phyloP scores from a whole-genome alignment of 2,888 invertebrate genomes.

The Yponomeuta evonymella region DNA sequence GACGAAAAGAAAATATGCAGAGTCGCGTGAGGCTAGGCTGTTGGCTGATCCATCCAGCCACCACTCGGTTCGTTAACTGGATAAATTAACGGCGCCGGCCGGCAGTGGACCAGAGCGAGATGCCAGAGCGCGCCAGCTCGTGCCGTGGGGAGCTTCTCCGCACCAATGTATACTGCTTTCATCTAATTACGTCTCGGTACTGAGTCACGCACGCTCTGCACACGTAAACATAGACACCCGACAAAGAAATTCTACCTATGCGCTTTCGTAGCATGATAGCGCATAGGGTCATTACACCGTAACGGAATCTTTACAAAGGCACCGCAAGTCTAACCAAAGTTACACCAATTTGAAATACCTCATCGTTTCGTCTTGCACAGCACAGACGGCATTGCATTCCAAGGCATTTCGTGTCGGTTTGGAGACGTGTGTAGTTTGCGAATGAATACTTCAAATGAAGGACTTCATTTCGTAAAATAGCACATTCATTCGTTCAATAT shows the following conservation, averaged over 20 bases:
- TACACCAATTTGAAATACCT: not conserved
- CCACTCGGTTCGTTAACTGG: slow-evolving; percentile 19
- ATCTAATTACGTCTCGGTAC: slow-evolving; percentile 16
- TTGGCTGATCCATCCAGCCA: slow-evolving; percentile 7
- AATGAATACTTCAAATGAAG: too few species aligned
- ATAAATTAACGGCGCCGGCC: slow-evolving; percentile 20
- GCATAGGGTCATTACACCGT: slow-evolving; percentile 3
- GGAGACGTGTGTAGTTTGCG: too few species aligned
- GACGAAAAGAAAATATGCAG: not conserved
- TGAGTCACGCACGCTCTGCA: slow-evolving; percentile 16
- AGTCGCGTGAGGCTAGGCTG: not conserved
- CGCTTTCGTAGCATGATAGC: slow-evolving; percentile 15
- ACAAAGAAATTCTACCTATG: slow-evolving; percentile 13
- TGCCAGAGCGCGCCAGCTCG: slow-evolving; percentile 12
- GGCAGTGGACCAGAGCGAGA: slow-evolving; percentile 17
- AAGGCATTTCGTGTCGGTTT: not conserved
- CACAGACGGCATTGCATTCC: not conserved
- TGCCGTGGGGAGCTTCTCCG: slow-evolving; percentile 4
- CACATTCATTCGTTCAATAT: too few species aligned
- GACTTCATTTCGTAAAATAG: too few species aligned
- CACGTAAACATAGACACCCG: slow-evolving; percentile 10
- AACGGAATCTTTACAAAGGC: not conserved
- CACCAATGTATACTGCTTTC: slow-evolving; percentile 17
- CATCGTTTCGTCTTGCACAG: not conserved
- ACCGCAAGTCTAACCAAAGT: not conserved